Percentiles rank a stretch among this genome's conserved stretches.
phyloP scores from a whole-genome alignment of 2,888 invertebrate species.

The Galerucella pusilla region DNA sequence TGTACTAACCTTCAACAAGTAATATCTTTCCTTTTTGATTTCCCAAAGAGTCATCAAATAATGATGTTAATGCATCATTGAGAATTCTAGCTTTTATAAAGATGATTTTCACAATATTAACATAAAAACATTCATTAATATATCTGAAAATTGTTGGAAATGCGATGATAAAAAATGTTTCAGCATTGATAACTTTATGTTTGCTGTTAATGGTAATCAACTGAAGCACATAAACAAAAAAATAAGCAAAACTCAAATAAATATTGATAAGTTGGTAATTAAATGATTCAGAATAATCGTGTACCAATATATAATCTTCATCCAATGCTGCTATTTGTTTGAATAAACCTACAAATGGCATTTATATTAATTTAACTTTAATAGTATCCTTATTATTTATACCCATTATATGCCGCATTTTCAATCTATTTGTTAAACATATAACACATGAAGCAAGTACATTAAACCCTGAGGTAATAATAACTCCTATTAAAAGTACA shows the following conservation, averaged over 20 bases:
- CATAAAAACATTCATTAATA: conserved; percentile 17
- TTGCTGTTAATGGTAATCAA: not conserved
- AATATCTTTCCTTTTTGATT: not conserved
- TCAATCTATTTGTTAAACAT: not conserved
- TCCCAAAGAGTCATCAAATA: not conserved
- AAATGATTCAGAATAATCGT: not conserved
- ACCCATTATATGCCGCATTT: not conserved
- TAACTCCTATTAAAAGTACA: not conserved
- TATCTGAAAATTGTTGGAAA: conserved; percentile 1
- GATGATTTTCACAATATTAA: conserved; percentile 3
- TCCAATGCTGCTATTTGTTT: not conserved
- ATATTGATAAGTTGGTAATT: not conserved
- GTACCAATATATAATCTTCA: not conserved
- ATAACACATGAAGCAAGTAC: not conserved
- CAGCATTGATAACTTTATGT: not conserved
- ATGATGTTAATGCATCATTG: not conserved
- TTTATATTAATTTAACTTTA: too few relatives aligned
- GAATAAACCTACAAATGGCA: not conserved
- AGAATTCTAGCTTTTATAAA: not conserved
- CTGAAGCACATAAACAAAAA: not conserved
- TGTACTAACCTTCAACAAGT: conserved; percentile 9
- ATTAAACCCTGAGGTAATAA: not conserved
- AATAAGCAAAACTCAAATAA: not conserved
- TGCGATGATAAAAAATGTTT: not conserved
- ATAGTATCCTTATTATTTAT: not conserved